Percentiles rank a stretch among this genome's conserved stretches.
Evolutionary conservation across 1,140 invertebrate genomes (phyloP).

Genomic region (Drosophila teissieri): DNA sequence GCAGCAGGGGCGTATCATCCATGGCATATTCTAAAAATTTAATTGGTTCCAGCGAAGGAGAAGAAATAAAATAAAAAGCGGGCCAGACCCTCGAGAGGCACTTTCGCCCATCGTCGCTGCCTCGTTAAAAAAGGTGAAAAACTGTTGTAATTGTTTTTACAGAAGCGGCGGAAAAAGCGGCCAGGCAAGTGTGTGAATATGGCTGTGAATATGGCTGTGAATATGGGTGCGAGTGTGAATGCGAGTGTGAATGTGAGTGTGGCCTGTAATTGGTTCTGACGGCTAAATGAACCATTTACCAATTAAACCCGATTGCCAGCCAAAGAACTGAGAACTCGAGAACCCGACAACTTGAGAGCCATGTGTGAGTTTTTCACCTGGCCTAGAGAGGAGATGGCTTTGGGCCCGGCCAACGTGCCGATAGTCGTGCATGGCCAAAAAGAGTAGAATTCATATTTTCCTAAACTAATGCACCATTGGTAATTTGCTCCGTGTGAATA

Average conservation of each 20-base stretch:
- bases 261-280: slow-evolving; percentile 76
- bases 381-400: slow-evolving; percentile 14
- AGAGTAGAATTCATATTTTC: too few species aligned
- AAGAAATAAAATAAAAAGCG: neutral
- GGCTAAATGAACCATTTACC: slow-evolving; percentile 83
- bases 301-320: slow-evolving; percentile 76
- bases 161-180: slow-evolving; percentile 8
- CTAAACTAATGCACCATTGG: too few species aligned
- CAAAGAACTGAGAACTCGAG: slow-evolving; percentile 13
- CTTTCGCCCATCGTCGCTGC: slow-evolving; percentile 39
- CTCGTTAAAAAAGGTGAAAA: slow-evolving; percentile 67
- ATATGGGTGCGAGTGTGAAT: too few species aligned
- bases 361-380: slow-evolving; percentile 25
- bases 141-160: slow-evolving; percentile 79
- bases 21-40: slow-evolving; percentile 35
- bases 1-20: slow-evolving; percentile 17
- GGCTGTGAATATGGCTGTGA: slow-evolving; percentile 20
- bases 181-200: neutral
- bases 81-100: slow-evolving; percentile 23
- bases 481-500: too few species aligned
- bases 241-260: slow-evolving; percentile 23
- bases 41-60: slow-evolving; percentile 51
- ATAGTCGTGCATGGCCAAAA: neutral
- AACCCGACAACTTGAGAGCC: neutral
- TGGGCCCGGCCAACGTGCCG: neutral